Evolutionary conservation across 2,113 vertebrate genomes (phyloP).

Genomic region (Nyctibius bracteatus): DNA sequence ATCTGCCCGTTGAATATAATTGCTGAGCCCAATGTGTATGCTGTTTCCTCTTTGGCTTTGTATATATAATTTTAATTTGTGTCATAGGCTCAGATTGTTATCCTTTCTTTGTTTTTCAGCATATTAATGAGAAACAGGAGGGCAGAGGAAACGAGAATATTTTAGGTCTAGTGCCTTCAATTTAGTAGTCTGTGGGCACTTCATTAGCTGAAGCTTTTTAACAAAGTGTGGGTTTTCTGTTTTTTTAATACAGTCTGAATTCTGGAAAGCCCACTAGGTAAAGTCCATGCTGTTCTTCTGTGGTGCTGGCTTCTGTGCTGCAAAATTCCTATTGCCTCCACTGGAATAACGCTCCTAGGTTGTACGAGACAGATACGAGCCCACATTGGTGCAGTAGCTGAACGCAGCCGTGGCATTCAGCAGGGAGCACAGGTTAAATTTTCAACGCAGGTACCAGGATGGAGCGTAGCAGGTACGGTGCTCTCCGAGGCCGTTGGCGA

Average conservation of each 20-base stretch:
- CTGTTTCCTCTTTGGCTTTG: conserved; percentile 33
- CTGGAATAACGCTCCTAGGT: background rate
- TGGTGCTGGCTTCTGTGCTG: background rate
- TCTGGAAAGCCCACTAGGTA: background rate
- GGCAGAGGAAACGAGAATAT: background rate
- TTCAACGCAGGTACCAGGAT: background rate
- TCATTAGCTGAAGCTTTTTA: background rate
- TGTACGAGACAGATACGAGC: background rate
- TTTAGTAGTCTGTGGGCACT: background rate
- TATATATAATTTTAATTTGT: conserved; percentile 23
- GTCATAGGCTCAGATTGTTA: background rate
- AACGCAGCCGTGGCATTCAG: rapidly evolving
- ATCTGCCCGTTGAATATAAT: conserved; percentile 17
- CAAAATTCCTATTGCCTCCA: background rate
- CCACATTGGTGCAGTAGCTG: background rate
- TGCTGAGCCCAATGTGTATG: conserved; percentile 13
- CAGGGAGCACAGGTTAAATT: rapidly evolving
- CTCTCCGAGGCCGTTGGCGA: background rate
- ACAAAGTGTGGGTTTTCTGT: background rate
- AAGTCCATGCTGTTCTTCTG: background rate
- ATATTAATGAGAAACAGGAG: conserved; percentile 23
- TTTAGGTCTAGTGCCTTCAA: conserved; percentile 1
- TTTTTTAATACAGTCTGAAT: background rate
- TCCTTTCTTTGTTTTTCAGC: background rate
- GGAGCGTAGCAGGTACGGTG: background rate